Conservation (phyloP, 2,888 invertebrate genomes). For the Caenorhabditis macrosperma region DNA sequence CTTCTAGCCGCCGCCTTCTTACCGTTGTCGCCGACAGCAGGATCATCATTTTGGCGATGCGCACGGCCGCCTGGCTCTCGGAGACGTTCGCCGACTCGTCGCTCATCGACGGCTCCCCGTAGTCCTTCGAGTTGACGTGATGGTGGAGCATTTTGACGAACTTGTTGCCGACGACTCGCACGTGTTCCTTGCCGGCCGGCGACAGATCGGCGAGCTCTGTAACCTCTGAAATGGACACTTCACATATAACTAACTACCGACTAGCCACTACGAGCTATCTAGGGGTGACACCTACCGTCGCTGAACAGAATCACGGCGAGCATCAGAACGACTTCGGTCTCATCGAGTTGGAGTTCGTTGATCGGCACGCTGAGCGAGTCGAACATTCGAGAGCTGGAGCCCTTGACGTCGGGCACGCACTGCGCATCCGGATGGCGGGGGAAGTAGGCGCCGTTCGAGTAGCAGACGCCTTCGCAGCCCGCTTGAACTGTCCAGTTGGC, state of each 20-base stretch:
- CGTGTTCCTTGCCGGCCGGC: conserved; percentile 61
- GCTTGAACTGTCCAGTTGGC: conserved; percentile 72
- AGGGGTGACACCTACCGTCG: conserved; percentile 54
- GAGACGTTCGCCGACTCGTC: conserved; percentile 3
- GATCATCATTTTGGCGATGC: conserved; percentile 73
- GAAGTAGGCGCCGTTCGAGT: conserved; percentile 77
- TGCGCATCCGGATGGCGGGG: conserved; percentile 63
- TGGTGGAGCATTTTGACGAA: conserved; percentile 66
- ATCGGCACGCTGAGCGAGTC: conserved; percentile 70
- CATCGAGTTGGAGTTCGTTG: conserved; percentile 67
- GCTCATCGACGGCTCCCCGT: conserved; percentile 12
- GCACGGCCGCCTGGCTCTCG: conserved; percentile 60
- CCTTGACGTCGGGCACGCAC: conserved; percentile 70
- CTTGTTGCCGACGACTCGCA: conserved; percentile 57
- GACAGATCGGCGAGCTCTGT: conserved; percentile 67
- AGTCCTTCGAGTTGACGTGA: conserved; percentile 61
- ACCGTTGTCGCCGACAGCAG: conserved; percentile 76
- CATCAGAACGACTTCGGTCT: conserved; percentile 71
- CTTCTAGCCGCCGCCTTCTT: neutral
- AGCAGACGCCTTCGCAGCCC: conserved; percentile 75
- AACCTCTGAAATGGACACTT: conserved; percentile 47
- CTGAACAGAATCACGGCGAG: conserved; percentile 68
- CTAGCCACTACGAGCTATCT: conserved; percentile 16
- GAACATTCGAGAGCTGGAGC: conserved; percentile 66
- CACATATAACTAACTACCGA: conserved; percentile 16